Evolutionary conservation across 2,888 invertebrate species (phyloP).

Genomic region (Acrocyrtus sp.): DNA sequence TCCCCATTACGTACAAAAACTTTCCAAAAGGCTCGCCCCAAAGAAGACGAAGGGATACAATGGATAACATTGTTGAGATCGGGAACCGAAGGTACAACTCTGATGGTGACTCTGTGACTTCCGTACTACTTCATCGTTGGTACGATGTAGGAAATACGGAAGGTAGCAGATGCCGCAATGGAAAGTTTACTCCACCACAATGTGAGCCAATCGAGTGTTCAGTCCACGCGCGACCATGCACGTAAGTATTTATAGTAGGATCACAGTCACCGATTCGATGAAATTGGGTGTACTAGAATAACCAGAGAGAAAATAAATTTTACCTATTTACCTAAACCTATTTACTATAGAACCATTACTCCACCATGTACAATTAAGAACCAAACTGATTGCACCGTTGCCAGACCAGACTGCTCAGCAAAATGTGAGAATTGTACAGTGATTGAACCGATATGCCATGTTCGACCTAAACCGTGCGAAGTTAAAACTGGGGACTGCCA

Average conservation of each 20-base stretch:
- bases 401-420: conserved; percentile 33
- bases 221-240: conserved; percentile 40
- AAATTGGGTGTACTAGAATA: background rate
- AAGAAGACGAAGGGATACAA: background rate
- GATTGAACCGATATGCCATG: conserved; percentile 4
- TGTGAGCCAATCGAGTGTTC: conserved; percentile 40
- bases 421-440: conserved; percentile 43
- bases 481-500: conserved; percentile 20
- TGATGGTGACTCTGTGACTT: background rate
- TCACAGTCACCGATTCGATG: background rate
- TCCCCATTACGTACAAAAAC: conserved; percentile 15
- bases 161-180: conserved; percentile 18
- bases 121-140: conserved; percentile 18
- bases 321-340: too few species aligned
- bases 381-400: conserved; percentile 14
- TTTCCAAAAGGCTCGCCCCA: background rate
- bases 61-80: background rate
- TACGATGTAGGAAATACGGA: background rate
- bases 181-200: conserved; percentile 26
- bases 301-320: background rate
- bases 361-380: conserved; percentile 17
- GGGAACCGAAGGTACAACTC: background rate
- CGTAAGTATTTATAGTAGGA: conserved; percentile 13
- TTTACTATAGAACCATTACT: conserved; percentile 29
- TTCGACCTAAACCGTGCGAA: conserved; percentile 33